These are phyloP conservation scores for Limnodromus scolopaceus DNA, from an alignment of 2,797 vertebrate genomes.

Conservation along the genomic window DNA sequence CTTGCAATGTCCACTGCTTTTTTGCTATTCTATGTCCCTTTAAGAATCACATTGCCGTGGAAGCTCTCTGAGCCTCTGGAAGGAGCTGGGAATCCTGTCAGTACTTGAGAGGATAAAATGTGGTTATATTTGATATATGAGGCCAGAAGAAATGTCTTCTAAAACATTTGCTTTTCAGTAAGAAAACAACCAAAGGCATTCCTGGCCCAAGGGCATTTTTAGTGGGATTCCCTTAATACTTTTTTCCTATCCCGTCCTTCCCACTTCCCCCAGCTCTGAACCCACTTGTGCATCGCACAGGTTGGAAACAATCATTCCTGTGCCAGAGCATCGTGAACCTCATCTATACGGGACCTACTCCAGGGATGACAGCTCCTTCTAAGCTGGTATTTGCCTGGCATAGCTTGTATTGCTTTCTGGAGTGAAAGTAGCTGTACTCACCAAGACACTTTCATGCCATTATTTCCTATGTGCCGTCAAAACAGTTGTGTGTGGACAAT, in stretches of 20 bases:
- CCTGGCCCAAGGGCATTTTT: not conserved
- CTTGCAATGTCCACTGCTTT: not conserved
- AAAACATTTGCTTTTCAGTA: constrained; percentile 3
- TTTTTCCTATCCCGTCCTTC: not conserved
- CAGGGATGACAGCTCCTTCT: not conserved
- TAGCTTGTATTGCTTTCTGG: not conserved
- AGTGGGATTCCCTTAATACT: not conserved
- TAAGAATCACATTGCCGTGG: not conserved
- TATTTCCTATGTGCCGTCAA: not conserved
- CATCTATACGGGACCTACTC: not conserved
- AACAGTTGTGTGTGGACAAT: not conserved
- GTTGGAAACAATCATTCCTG: not conserved
- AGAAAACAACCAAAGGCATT: not conserved
- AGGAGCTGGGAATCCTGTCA: not conserved
- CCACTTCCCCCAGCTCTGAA: not conserved
- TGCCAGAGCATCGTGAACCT: not conserved
- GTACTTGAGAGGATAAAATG: not conserved
- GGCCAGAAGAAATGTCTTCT: not conserved
- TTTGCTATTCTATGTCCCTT: not conserved
- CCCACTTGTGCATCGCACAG: not conserved
- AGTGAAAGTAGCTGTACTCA: not conserved
- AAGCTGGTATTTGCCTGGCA: not conserved
- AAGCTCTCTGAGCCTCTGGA: not conserved
- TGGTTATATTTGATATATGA: not conserved
- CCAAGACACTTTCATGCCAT: not conserved